phyloP scores from a whole-genome alignment of 2,797 vertebrate genomes.

The Tenualosa ilisha region DNA sequence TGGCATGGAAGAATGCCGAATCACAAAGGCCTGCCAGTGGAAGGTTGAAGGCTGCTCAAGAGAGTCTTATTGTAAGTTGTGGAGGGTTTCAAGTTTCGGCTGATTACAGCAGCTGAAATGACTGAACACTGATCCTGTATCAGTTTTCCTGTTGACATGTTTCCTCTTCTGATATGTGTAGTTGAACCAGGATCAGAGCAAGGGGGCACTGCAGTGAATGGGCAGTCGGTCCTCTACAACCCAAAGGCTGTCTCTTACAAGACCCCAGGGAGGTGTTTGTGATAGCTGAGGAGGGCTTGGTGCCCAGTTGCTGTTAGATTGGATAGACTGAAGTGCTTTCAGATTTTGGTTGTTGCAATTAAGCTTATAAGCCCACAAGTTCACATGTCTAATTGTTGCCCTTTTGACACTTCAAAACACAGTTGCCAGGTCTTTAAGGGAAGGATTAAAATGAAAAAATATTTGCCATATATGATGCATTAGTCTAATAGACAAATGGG shows the following conservation, averaged over 20 bases:
- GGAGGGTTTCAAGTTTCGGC: slow-evolving; percentile 29
- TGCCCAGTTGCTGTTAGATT: not conserved
- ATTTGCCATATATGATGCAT: not conserved
- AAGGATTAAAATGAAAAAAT: not conserved
- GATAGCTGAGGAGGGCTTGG: slow-evolving; percentile 4
- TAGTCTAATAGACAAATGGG: not conserved
- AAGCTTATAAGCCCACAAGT: not conserved
- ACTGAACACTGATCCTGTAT: slow-evolving; percentile 38
- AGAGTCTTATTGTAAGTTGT: slow-evolving; percentile 26
- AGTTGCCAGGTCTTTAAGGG: not conserved
- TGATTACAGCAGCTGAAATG: slow-evolving; percentile 25
- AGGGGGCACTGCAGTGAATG: not conserved
- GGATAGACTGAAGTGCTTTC: not conserved
- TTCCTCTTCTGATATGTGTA: slow-evolving; percentile 40
- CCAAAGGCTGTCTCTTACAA: slow-evolving; percentile 21
- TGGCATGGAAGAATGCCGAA: slow-evolving; percentile 27
- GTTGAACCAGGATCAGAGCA: not conserved
- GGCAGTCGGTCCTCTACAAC: slow-evolving; percentile 33
- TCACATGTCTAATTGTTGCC: not conserved
- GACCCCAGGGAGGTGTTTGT: not conserved
- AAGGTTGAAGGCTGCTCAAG: slow-evolving; percentile 14
- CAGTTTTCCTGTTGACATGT: slow-evolving; percentile 52
- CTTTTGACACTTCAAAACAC: not conserved
- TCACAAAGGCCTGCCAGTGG: slow-evolving; percentile 26
- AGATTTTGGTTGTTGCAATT: not conserved